These are phyloP conservation scores for Macrotus californicus DNA, from an alignment of 2,113 vertebrate genomes.

Conservation along the genomic window DNA sequence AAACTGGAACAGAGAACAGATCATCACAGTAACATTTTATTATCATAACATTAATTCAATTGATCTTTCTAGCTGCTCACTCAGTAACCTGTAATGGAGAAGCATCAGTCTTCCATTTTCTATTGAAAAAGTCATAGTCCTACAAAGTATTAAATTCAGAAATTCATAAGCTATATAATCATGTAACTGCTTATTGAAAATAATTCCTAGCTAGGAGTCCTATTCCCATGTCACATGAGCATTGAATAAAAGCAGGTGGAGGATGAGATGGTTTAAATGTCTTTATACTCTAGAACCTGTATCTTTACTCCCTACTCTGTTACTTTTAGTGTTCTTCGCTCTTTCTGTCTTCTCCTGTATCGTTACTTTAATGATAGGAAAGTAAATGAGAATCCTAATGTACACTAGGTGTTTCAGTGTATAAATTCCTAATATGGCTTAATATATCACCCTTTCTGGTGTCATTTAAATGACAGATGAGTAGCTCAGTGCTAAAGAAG, in stretches of 20 bases:
- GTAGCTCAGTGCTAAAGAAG: background rate
- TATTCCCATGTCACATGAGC: background rate
- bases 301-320: background rate
- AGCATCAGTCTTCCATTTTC: background rate
- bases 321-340: background rate
- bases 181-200: background rate
- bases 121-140: background rate
- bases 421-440: conserved; percentile 70
- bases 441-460: conserved; percentile 53
- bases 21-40: background rate
- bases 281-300: background rate
- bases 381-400: conserved; percentile 53
- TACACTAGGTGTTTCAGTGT: conserved; percentile 58
- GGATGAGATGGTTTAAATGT: background rate
- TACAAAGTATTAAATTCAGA: background rate
- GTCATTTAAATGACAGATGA: conserved; percentile 14
- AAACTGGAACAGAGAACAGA: background rate
- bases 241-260: background rate
- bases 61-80: background rate
- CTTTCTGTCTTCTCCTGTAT: background rate
- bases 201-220: background rate
- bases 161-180: background rate
- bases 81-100: background rate
- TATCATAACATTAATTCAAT: background rate
- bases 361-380: conserved; percentile 36